These are phyloP conservation scores for Mixornis gularis DNA, from an alignment of 2,113 vertebrate genomes.

Conservation along the genomic window DNA sequence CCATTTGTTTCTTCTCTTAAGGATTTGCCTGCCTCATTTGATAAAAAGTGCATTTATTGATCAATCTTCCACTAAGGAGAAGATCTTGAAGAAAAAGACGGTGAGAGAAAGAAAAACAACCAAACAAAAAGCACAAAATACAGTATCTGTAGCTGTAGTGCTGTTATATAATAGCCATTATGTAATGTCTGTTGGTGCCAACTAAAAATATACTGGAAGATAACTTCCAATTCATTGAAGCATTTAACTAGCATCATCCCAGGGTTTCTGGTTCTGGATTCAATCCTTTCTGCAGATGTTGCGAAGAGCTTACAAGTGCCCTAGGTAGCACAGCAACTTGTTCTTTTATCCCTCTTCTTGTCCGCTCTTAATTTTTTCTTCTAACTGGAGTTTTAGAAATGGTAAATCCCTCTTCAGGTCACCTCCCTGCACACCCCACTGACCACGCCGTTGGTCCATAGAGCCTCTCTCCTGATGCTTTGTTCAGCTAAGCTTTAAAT, in stretches of 20 bases:
- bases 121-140: not conserved
- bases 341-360: not conserved
- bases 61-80: not conserved
- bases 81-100: not conserved
- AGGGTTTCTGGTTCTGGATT: not conserved
- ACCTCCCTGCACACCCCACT: not conserved
- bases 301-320: not conserved
- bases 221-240: slow-evolving; percentile 54
- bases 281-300: not conserved
- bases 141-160: slow-evolving; percentile 23
- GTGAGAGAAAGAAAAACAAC: not conserved
- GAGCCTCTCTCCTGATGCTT: not conserved
- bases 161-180: slow-evolving; percentile 62
- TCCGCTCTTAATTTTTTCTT: not conserved
- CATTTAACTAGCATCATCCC: slow-evolving; percentile 9
- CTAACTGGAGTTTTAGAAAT: not conserved
- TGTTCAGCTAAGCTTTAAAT: not conserved
- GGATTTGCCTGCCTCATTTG: slow-evolving; percentile 29
- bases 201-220: slow-evolving; percentile 65
- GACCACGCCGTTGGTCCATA: rapidly evolving
- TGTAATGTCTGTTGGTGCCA: slow-evolving; percentile 54
- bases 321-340: not conserved
- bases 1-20: slow-evolving; percentile 24
- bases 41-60: slow-evolving; percentile 14
- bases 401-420: not conserved